Evolutionary conservation across 2,888 invertebrate genomes (phyloP), one percentile per base, ranked within the genome.

Genomic region (Tricholauxania praeusta): DNA sequence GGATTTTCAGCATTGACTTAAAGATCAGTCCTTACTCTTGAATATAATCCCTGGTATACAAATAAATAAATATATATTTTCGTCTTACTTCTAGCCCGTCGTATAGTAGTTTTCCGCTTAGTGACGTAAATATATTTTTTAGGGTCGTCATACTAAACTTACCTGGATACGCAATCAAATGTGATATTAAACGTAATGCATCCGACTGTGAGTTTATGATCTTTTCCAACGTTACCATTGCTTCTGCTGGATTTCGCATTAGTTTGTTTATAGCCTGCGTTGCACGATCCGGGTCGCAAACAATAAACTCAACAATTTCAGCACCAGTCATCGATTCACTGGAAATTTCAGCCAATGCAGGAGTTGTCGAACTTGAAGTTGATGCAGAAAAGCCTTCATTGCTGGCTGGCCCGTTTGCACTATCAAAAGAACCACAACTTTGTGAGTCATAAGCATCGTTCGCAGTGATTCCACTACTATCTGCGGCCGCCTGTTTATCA

Each of bases 121-220:
- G 3, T 22, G 22, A 3, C 22, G 22, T 28, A 28, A 28, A 53
- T 60, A 60, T 60, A 60, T 12, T 3, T 53, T 52, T 5, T 19
- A 60, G 17, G 10, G 39, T 52, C 12, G 53, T 12, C 47, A 39
- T 47, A 49, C 17, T 49, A 3, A 22, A 75, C 77, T 74, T 22
- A 84, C 85, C 86, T 52, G 88, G 88, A 77, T 85, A 84, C 53
- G 84, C 82, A 68, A 88, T 87, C 69, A 88, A 78, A 79, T 88
- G 87, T 15, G 85, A 84, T 19, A 88, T 87, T 15, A 88, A 78
- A 10, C 83, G 82, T 72, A 88, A 79, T 17, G 88, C 88, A 79
- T 88, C 87, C 69, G 84, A 85, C 73, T 87, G 87, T 39, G 86
- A 85, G 72, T 82, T 84, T 19, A 88, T 84, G 2, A 88, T 84